Percentiles rank a stretch among this genome's conserved stretches.
These are phyloP conservation scores for Eristalis arbustorum DNA, from an alignment of 2,888 invertebrate species.

Conservation along the genomic window DNA sequence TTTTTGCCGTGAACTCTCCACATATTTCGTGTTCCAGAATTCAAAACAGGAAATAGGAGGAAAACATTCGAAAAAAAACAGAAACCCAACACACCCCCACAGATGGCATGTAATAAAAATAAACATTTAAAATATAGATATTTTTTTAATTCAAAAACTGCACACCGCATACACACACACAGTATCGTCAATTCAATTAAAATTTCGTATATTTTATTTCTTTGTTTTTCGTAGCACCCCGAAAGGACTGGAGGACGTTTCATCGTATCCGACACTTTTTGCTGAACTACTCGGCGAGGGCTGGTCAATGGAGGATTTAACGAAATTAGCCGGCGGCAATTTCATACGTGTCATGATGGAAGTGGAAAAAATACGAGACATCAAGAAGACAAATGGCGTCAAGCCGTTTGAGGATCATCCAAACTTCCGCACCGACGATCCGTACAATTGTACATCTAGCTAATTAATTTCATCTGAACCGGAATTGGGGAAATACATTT, in stretches of 20 bases:
- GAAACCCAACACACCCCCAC: background rate
- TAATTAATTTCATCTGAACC: slow-evolving; percentile 76
- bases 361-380: slow-evolving; percentile 87
- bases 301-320: slow-evolving; percentile 90
- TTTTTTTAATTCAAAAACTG: background rate
- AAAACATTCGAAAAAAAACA: background rate
- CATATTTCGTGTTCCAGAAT: background rate
- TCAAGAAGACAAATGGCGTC: slow-evolving; percentile 86
- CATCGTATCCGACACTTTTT: slow-evolving; percentile 88
- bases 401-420: slow-evolving; percentile 87
- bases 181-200: background rate
- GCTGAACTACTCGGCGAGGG: slow-evolving; percentile 89
- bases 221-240: slow-evolving; percentile 84
- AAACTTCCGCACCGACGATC: slow-evolving; percentile 80
- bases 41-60: background rate
- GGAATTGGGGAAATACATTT: slow-evolving; percentile 60
- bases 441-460: slow-evolving; percentile 80
- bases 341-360: slow-evolving; percentile 84
- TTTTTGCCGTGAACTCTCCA: background rate
- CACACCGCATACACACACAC: background rate
- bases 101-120: background rate
- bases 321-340: slow-evolving; percentile 89
- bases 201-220: slow-evolving; percentile 1
- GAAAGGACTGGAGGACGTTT: slow-evolving; percentile 90
- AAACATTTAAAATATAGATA: background rate